Evolutionary conservation across 1,140 invertebrate genomes (phyloP), one percentile per base, ranked within the genome.

Genomic region (Nasonia giraulti): DNA sequence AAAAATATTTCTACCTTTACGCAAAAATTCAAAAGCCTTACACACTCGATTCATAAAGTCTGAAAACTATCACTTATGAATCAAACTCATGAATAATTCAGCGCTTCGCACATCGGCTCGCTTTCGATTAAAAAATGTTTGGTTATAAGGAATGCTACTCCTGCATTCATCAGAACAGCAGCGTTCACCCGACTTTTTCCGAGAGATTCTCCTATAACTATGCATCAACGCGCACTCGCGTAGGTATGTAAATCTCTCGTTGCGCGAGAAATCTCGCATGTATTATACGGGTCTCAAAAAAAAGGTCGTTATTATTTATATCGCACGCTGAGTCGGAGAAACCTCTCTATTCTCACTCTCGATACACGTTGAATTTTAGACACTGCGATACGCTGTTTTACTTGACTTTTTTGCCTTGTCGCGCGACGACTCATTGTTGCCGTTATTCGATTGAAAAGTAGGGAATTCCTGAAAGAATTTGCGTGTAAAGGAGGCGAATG

Each of bases 241-340:
- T 73, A 27, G 33, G 69, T 37, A 73, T 73, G 23, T 73, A 73
- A 73, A 73, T 73, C 23, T 73, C 69, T 73, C 69, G 23, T 1
- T 17, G 2, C 55, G 69, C 69, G 27, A 37, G 69, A 73, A 73
- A 73, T 73, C 69, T 31, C 27, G 68, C 14, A 50, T 50, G 17
- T 62, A 62, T 62, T 62, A 62, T 62, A 62, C 20, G 55, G 55
- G 55, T 7, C 6, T 62, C 55, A 20, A 62, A 62, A 62, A 62
- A 62, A 62, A 62, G 55, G 17, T 62, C 55, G 55, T 62, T 62
- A 62, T 62, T 62, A 62, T 62, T 62, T 62, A 62, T 62, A 62
- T 20, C 55, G 20, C 55, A 62, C 20, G 20, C 17, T 17, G 55
- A 62, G 20, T 62, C 5, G 55, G 55, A 62, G 55, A 62, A 62